Conservation (phyloP, 2,797 vertebrate species). For the Siniperca undulata region DNA sequence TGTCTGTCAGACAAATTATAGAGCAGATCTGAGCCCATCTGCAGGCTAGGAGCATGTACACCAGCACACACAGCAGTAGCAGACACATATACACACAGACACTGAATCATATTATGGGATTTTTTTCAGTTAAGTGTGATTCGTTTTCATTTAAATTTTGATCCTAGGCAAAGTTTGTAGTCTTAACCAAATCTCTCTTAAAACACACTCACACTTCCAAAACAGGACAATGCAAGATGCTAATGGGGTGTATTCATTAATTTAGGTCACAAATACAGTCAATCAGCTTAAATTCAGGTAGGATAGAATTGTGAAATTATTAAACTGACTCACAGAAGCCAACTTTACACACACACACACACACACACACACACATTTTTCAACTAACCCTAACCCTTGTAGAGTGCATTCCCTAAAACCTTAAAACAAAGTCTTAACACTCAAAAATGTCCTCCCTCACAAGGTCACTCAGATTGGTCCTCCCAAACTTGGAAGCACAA, state of each 20-base stretch:
- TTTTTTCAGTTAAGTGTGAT: neutral
- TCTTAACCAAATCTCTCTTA: neutral
- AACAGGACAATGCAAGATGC: neutral
- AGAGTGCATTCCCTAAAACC: neutral
- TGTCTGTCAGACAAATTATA: conserved; percentile 79
- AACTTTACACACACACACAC: neutral
- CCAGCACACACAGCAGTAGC: conserved; percentile 1
- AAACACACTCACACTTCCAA: neutral
- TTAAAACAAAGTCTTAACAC: neutral
- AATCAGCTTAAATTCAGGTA: conserved; percentile 45
- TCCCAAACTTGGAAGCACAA: neutral
- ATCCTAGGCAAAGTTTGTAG: neutral
- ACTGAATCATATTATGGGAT: neutral
- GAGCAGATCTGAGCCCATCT: conserved; percentile 75
- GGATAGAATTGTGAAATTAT: conserved; percentile 38
- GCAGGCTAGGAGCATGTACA: conserved; percentile 35
- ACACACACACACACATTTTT: neutral
- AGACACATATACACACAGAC: conserved; percentile 11
- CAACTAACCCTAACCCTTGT: neutral
- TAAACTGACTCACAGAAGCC: conserved; percentile 34
- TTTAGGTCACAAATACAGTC: conserved; percentile 31
- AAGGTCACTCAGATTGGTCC: neutral
- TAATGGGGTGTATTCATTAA: conserved; percentile 31
- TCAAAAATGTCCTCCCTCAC: neutral
- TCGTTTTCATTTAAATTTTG: neutral